Conservation (phyloP, 64 coral and sea anemone species). For the Stichodactyla mertensii region DNA sequence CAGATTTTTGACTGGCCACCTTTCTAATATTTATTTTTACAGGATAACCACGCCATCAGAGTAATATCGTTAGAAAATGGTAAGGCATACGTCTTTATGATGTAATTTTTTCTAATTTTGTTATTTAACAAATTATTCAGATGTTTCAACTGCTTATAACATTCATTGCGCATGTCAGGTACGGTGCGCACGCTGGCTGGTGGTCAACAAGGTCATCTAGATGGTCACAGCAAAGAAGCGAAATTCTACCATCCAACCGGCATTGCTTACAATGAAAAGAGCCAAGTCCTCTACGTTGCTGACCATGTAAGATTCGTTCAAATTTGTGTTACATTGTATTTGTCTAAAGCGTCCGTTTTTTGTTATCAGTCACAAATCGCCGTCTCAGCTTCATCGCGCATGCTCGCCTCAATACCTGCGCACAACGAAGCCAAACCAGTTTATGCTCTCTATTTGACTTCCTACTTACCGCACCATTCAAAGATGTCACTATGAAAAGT, state of each 20-base stretch:
- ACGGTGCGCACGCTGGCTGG: conserved; percentile 66
- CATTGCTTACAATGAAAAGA: conserved; percentile 51
- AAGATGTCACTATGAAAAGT: too few relatives aligned
- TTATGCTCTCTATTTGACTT: too few relatives aligned
- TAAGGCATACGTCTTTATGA: conserved; percentile 10
- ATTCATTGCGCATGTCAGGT: conserved; percentile 18
- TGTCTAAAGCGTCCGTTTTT: too few relatives aligned
- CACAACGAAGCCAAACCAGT: too few relatives aligned
- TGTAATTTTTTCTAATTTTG: not conserved
- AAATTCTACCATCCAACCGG: conserved; percentile 92
- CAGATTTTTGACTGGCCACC: not conserved
- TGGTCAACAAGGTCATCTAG: conserved; percentile 37
- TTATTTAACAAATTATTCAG: too few relatives aligned
- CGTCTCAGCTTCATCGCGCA: too few relatives aligned
- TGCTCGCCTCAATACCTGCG: too few relatives aligned
- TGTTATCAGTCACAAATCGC: too few relatives aligned
- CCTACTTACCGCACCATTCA: too few relatives aligned
- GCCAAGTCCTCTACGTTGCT: conserved; percentile 63
- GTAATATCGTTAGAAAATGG: conserved; percentile 57
- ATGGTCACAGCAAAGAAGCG: conserved; percentile 54
- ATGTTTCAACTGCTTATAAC: not conserved
- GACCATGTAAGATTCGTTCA: conserved; percentile 57
- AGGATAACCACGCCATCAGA: conserved; percentile 90
- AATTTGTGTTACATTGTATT: not conserved
- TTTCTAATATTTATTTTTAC: not conserved